Conservation (phyloP, 2,888 invertebrate genomes). For the Mesorhabditis sp. region DNA sequence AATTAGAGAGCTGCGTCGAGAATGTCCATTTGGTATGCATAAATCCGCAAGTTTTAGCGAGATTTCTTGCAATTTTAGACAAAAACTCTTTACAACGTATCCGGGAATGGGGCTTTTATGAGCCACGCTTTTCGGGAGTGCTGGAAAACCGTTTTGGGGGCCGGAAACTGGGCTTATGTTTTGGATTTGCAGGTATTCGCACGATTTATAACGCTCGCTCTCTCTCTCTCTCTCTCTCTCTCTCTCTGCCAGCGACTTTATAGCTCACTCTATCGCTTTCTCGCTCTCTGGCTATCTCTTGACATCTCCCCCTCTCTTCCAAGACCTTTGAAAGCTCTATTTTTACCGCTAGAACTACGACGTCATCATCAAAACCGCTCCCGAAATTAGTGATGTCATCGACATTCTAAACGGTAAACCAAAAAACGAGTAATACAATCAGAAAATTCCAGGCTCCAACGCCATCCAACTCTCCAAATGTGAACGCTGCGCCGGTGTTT, state of each 20-base stretch:
- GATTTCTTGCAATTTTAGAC: neutral
- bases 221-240: too few relatives aligned
- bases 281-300: too few relatives aligned
- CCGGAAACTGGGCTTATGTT: neutral
- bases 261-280: too few relatives aligned
- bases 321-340: neutral
- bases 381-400: neutral
- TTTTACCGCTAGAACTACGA: neutral
- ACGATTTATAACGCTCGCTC: neutral
- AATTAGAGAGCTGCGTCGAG: neutral
- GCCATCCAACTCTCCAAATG: neutral
- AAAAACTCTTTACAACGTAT: neutral
- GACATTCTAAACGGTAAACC: neutral
- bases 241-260: too few relatives aligned
- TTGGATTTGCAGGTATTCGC: slow-evolving; percentile 1
- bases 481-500: neutral
- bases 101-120: slow-evolving; percentile 4
- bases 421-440: neutral
- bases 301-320: too few relatives aligned
- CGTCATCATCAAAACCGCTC: neutral
- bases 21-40: neutral
- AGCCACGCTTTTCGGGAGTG: neutral
- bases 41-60: too few relatives aligned
- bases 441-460: neutral
- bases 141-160: neutral